Conservation (phyloP, 2,113 vertebrate genomes). For the Bagarius yarrelli region DNA sequence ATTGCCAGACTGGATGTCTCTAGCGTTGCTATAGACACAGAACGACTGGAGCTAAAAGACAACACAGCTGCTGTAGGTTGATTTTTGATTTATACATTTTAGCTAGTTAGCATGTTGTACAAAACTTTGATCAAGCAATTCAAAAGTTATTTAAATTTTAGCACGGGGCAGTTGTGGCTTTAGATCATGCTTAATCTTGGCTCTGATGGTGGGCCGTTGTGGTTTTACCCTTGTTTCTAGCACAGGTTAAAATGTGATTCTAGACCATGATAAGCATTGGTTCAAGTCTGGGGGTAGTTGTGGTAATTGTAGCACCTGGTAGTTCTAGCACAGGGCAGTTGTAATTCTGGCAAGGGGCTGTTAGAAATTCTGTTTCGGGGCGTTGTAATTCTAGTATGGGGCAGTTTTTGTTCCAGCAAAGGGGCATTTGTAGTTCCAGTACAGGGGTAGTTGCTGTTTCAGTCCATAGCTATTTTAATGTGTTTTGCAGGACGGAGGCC, state of each 20-base stretch:
- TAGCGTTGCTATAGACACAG: constrained; percentile 90
- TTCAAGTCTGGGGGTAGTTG: not conserved
- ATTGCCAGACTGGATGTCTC: constrained; percentile 92
- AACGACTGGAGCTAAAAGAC: constrained; percentile 84
- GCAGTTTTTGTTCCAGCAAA: not conserved
- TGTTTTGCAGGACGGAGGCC: constrained; percentile 61
- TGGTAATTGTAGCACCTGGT: not conserved
- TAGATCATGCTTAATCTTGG: not conserved
- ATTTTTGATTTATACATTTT: not conserved
- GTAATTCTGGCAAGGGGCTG: not conserved
- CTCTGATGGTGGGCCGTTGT: not conserved
- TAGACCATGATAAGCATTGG: no score
- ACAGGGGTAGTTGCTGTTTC: accelerated
- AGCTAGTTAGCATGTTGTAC: not conserved
- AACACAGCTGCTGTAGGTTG: constrained; percentile 60
- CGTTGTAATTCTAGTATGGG: not conserved
- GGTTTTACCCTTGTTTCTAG: no score
- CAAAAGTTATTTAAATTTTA: not conserved
- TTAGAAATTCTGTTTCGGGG: no score
- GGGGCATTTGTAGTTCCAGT: not conserved
- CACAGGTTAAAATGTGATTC: no score
- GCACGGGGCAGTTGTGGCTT: not conserved
- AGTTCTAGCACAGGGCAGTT: not conserved
- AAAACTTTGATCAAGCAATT: not conserved
- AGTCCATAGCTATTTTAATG: not conserved